Conservation (phyloP, 2,888 invertebrate genomes). For the Graphium colonna region DNA sequence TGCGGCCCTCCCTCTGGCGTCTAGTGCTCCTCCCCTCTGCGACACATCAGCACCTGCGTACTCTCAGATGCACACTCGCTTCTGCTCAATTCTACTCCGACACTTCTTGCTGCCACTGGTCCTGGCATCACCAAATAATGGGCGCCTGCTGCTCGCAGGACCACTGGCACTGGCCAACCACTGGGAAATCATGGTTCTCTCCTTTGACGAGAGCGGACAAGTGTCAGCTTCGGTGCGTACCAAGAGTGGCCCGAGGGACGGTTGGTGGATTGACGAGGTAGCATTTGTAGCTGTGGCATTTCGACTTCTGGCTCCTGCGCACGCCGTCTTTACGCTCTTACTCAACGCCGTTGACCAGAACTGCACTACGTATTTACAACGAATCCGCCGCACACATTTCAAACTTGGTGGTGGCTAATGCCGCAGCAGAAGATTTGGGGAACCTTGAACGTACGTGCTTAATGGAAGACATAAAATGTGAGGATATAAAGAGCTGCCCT, state of each 20-base stretch:
- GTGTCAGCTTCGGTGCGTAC: conserved; percentile 41
- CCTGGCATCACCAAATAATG: conserved; percentile 41
- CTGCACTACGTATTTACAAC: conserved; percentile 55
- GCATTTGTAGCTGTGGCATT: conserved; percentile 52
- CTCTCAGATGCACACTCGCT: conserved; percentile 23
- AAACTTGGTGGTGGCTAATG: conserved; percentile 40
- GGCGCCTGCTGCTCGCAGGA: conserved; percentile 51
- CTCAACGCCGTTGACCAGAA: conserved; percentile 58
- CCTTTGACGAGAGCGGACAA: conserved; percentile 30
- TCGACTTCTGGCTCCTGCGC: conserved; percentile 41
- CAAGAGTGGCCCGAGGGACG: conserved; percentile 43
- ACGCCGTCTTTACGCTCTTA: conserved; percentile 53
- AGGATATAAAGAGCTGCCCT: conserved; percentile 1
- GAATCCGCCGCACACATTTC: conserved; percentile 50
- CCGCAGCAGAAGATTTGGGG: conserved; percentile 24
- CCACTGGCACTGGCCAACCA: conserved; percentile 44
- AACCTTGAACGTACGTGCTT: background rate
- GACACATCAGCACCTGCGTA: conserved; percentile 23
- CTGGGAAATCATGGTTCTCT: conserved; percentile 52
- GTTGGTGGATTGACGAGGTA: conserved; percentile 36
- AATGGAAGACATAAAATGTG: background rate
- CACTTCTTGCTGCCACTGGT: conserved; percentile 24
- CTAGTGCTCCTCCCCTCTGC: conserved; percentile 35
- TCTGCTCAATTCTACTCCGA: conserved; percentile 13
- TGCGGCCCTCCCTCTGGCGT: conserved; percentile 47